Conservation (phyloP, 1,140 invertebrate genomes). For the Gryllus bimaculatus region DNA sequence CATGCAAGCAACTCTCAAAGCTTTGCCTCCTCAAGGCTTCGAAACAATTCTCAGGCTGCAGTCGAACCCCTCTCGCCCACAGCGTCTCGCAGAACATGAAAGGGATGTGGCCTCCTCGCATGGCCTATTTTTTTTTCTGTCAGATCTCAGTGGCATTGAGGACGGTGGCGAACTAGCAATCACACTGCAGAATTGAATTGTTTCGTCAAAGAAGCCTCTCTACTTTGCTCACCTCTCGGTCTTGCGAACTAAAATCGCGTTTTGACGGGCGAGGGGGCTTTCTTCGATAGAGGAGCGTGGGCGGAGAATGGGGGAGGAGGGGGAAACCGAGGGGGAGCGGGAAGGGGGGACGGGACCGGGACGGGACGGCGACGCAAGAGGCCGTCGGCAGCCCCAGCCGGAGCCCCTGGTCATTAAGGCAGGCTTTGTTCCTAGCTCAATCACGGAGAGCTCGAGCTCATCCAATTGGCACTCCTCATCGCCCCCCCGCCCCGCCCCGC, state of each 20-base stretch:
- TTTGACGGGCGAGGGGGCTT: not conserved
- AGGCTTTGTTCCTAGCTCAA: not conserved
- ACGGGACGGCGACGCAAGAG: not conserved
- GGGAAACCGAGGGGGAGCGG: not conserved
- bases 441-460: not conserved
- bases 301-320: not conserved
- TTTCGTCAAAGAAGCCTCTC: not conserved
- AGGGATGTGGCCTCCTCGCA: too few species aligned
- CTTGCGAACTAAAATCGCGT: not conserved
- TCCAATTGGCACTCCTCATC: not conserved
- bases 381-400: not conserved
- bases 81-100: too few species aligned
- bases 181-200: not conserved
- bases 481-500: constrained; percentile 40
- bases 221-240: not conserved
- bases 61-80: too few species aligned
- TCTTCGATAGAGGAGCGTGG: not conserved
- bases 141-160: too few species aligned
- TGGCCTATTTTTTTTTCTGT: too few species aligned
- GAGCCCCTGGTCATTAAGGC: not conserved
- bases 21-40: too few species aligned
- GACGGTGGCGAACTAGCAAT: constrained; percentile 28
- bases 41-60: too few species aligned
- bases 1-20: too few species aligned
- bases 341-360: too few species aligned